Conservation (phyloP, 1,140 invertebrate species). For the Brachionus rotundiformis region DNA sequence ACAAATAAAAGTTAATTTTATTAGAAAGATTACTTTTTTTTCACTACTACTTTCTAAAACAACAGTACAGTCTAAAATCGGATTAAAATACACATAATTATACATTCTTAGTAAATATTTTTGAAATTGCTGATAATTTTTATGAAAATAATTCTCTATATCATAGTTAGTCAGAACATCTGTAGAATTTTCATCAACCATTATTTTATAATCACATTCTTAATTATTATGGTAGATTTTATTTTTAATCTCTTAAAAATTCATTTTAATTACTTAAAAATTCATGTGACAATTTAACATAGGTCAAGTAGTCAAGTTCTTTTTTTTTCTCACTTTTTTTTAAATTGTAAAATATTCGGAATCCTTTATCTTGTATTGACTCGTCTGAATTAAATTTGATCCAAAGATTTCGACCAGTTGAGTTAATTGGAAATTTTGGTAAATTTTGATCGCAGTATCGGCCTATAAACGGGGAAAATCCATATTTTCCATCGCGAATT, state of each 20-base stretch:
- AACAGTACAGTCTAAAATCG: slow-evolving; percentile 28
- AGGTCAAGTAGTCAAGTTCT: not conserved
- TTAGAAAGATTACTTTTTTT: not conserved
- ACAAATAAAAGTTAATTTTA: not conserved
- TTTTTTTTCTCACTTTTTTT: not conserved
- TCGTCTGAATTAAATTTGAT: slow-evolving; percentile 48
- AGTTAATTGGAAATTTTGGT: slow-evolving; percentile 30
- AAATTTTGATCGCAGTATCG: not conserved
- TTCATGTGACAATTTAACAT: slow-evolving; percentile 12
- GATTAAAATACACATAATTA: not conserved
- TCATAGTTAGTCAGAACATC: slow-evolving; percentile 14
- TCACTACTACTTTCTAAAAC: not conserved
- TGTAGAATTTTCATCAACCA: not conserved
- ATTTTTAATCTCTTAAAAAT: not conserved
- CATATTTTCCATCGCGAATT: slow-evolving; percentile 42
- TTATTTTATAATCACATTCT: not conserved
- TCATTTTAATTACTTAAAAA: slow-evolving; percentile 8
- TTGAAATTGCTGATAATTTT: slow-evolving; percentile 8
- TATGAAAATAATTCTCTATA: slow-evolving; percentile 20
- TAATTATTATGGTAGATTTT: not conserved
- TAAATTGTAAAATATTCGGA: slow-evolving; percentile 11
- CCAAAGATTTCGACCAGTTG: slow-evolving; percentile 17
- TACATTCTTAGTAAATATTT: slow-evolving; percentile 22
- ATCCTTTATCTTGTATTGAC: slow-evolving; percentile 23
- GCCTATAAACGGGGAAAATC: slow-evolving; percentile 28